Percentiles rank a stretch among this genome's conserved stretches.
These are phyloP conservation scores for Girardia tigrina DNA, from an alignment of 2,888 invertebrate genomes.

Conservation along the genomic window DNA sequence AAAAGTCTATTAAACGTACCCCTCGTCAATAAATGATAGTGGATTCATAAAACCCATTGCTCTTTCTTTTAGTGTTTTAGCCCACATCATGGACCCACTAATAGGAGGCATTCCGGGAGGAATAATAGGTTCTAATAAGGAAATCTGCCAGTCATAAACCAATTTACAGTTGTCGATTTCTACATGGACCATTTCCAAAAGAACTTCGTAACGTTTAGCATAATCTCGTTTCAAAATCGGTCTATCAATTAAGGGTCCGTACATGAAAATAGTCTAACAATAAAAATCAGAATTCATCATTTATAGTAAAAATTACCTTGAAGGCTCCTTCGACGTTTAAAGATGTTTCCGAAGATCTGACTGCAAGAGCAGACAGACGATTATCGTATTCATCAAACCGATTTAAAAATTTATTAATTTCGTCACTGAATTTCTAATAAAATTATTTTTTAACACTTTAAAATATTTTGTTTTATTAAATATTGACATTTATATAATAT, in stretches of 20 bases:
- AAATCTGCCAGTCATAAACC: conserved; percentile 31
- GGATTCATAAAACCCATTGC: conserved; percentile 5
- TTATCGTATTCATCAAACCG: conserved; percentile 29
- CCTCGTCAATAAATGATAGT: background rate
- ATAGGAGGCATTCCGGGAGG: conserved; percentile 30
- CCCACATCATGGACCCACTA: conserved; percentile 32
- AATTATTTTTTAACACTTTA: too few relatives aligned
- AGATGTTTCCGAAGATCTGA: conserved; percentile 26
- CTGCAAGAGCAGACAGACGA: conserved; percentile 14
- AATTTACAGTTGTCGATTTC: conserved; percentile 34
- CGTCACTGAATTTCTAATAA: conserved; percentile 24
- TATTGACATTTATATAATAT: too few relatives aligned
- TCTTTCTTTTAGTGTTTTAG: conserved; percentile 21
- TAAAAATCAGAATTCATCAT: too few relatives aligned
- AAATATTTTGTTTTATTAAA: too few relatives aligned
- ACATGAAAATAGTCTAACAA: conserved; percentile 31
- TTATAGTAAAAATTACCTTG: too few relatives aligned
- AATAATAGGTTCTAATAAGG: background rate
- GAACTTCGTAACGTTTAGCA: background rate
- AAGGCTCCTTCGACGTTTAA: background rate
- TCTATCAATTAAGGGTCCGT: conserved; percentile 25
- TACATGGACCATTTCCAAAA: conserved; percentile 29
- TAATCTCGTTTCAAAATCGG: conserved; percentile 24
- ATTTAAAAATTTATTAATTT: conserved; percentile 31
- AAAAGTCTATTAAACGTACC: background rate